Percentiles rank a stretch among this genome's conserved stretches.
Conservation (phyloP, 1,140 invertebrate species). For the Lycorma delicatula region DNA sequence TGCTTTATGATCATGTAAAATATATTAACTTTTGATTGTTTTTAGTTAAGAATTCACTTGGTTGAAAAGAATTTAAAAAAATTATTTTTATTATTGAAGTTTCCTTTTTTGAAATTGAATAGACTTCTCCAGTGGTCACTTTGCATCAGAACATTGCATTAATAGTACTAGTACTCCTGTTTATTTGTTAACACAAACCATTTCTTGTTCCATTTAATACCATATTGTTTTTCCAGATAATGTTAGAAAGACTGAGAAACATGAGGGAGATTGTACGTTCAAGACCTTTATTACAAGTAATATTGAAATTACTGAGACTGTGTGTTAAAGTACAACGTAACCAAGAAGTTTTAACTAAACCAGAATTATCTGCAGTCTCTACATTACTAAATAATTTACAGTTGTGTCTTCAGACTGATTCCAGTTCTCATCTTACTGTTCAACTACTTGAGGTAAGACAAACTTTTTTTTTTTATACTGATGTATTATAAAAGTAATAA, state of each 20-base stretch:
- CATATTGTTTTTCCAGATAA: slow-evolving; percentile 49
- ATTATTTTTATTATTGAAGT: too few species aligned
- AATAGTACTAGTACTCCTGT: too few species aligned
- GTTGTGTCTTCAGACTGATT: slow-evolving; percentile 52
- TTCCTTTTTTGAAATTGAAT: too few species aligned
- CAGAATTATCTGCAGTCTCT: slow-evolving; percentile 57
- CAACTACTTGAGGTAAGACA: slow-evolving; percentile 62
- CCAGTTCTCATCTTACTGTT: slow-evolving; percentile 64
- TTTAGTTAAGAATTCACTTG: too few species aligned
- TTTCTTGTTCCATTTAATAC: too few species aligned
- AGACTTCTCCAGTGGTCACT: too few species aligned
- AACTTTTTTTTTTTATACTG: slow-evolving; percentile 6
- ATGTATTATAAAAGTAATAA: background rate
- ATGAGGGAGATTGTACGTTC: slow-evolving; percentile 64
- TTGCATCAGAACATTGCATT: too few species aligned
- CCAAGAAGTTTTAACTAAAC: slow-evolving; percentile 57
- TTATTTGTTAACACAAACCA: too few species aligned
- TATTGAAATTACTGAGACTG: slow-evolving; percentile 75
- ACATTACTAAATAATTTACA: slow-evolving; percentile 59
- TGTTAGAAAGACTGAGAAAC: slow-evolving; percentile 59
- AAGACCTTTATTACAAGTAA: slow-evolving; percentile 69
- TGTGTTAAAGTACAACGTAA: slow-evolving; percentile 70
- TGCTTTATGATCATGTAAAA: too few species aligned
- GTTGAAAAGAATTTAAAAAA: too few species aligned
- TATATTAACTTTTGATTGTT: too few species aligned